These are phyloP conservation scores for Entelurus aequoreus DNA, from an alignment of 2,113 vertebrate species.

Conservation along the genomic window DNA sequence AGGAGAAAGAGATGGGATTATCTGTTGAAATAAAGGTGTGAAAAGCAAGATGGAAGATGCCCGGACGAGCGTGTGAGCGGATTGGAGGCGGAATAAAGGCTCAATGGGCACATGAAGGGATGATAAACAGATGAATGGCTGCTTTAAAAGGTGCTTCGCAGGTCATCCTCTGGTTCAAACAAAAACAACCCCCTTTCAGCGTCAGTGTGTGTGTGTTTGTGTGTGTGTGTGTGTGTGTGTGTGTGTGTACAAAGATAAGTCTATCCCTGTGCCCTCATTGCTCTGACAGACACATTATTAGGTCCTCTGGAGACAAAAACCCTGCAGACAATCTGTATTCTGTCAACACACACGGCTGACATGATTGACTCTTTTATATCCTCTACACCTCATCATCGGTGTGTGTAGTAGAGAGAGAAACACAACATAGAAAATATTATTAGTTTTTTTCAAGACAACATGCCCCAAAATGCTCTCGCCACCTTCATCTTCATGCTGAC, in stretches of 20 bases:
- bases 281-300: conserved; percentile 45
- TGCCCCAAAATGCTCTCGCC: conserved; percentile 4
- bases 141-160: conserved; percentile 14
- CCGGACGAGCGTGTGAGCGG: neutral
- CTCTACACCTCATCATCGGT: conserved; percentile 21
- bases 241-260: conserved; percentile 30
- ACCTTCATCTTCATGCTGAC: neutral
- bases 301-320: conserved; percentile 34
- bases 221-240: conserved; percentile 7
- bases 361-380: conserved; percentile 40
- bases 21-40: conserved; percentile 1
- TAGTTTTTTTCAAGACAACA: conserved; percentile 12
- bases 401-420: conserved; percentile 7
- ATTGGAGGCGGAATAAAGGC: neutral
- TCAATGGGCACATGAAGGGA: conserved; percentile 17
- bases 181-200: conserved; percentile 16
- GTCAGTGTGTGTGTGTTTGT: conserved; percentile 11
- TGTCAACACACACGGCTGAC: conserved; percentile 17
- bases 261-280: conserved; percentile 36
- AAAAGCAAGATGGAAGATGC: conserved; percentile 1
- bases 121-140: conserved; percentile 15
- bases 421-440: conserved; percentile 28
- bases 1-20: conserved; percentile 2
- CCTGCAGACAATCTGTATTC: conserved; percentile 32
- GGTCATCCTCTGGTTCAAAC: conserved; percentile 14